phyloP scores from a whole-genome alignment of 2,888 invertebrate species.

The Hermodice carunculata region DNA sequence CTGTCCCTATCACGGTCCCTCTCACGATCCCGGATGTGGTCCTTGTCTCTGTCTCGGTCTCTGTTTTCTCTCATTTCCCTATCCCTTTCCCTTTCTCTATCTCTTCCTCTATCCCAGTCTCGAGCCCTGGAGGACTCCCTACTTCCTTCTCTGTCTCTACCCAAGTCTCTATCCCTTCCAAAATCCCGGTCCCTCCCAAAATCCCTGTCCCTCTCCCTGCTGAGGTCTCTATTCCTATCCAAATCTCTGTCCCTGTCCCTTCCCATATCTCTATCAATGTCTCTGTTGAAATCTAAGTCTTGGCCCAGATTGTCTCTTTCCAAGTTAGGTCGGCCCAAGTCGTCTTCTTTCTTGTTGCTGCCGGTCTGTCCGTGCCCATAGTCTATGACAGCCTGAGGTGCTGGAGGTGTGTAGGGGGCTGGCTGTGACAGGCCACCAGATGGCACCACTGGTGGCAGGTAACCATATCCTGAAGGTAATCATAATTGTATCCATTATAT shows the following conservation, averaged over 20 bases:
- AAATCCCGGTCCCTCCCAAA: background rate
- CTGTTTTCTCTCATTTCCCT: background rate
- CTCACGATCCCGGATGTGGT: background rate
- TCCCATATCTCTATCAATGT: background rate
- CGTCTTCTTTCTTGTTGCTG: background rate
- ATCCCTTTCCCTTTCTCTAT: background rate
- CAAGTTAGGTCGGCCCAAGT: background rate
- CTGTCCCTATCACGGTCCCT: background rate
- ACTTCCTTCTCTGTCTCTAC: background rate
- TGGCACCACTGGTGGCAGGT: too few relatives aligned
- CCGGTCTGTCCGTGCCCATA: conserved; percentile 20
- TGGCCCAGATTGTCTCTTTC: too few relatives aligned
- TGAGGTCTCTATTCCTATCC: background rate
- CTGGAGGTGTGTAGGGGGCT: too few relatives aligned
- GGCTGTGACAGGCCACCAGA: too few relatives aligned
- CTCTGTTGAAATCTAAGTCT: background rate
- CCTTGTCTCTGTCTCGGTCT: background rate
- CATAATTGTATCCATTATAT: too few relatives aligned
- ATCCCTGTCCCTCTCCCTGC: background rate
- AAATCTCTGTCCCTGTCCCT: background rate
- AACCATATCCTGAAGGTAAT: too few relatives aligned
- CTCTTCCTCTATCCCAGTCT: background rate
- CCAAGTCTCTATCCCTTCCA: background rate
- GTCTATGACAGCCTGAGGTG: background rate
- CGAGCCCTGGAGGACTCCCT: background rate